Conservation (phyloP, 2,888 invertebrate species). For the Seira musarum region DNA sequence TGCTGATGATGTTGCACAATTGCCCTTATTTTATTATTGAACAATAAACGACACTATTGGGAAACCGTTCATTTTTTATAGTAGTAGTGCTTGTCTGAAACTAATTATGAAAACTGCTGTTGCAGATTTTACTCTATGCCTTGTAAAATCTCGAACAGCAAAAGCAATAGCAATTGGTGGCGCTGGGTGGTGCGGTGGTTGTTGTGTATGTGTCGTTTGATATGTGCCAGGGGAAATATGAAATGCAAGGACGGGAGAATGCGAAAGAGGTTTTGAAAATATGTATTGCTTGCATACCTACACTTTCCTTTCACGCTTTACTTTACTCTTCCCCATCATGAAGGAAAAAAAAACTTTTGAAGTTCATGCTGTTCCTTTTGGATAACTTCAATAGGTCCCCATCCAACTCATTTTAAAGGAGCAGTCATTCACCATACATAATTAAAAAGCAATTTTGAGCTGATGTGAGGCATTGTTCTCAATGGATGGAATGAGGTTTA, state of each 20-base stretch:
- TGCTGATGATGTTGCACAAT: slow-evolving; percentile 24
- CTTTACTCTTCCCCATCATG: neutral
- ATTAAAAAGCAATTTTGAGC: neutral
- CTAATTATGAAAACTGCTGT: slow-evolving; percentile 45
- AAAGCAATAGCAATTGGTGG: slow-evolving; percentile 33
- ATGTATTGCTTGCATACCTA: neutral
- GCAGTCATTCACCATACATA: neutral
- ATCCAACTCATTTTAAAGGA: neutral
- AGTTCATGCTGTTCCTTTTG: slow-evolving; percentile 2
- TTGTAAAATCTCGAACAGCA: neutral
- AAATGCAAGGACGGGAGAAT: slow-evolving; percentile 41
- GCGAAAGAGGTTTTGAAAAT: neutral
- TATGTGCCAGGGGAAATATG: slow-evolving; percentile 46
- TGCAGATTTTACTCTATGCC: neutral
- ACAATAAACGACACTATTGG: slow-evolving; percentile 54
- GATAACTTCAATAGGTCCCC: neutral
- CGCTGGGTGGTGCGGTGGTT: slow-evolving; percentile 16
- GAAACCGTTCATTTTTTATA: slow-evolving; percentile 52
- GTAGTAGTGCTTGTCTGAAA: slow-evolving; percentile 44
- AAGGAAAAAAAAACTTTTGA: neutral
- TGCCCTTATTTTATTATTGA: slow-evolving; percentile 44
- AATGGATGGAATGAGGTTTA: slow-evolving; percentile 2
- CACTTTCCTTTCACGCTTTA: neutral
- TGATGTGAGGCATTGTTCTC: neutral
- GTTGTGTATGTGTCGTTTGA: slow-evolving; percentile 22